These are phyloP conservation scores for Manis javanica DNA, from an alignment of 2,797 vertebrate genomes.

Conservation along the genomic window DNA sequence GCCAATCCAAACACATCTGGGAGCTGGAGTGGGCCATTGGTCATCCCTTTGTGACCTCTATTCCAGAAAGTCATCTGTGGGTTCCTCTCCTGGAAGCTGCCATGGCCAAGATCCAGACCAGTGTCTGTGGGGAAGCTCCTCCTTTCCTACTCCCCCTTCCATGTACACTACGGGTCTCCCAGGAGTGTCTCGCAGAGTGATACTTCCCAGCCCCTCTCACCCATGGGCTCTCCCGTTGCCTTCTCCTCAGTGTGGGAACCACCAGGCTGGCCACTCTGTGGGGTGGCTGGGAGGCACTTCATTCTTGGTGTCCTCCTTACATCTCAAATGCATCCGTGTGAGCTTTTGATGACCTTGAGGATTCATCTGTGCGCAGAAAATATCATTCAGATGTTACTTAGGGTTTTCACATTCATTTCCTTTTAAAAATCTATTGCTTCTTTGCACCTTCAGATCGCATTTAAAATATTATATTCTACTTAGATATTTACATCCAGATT, in stretches of 20 bases:
- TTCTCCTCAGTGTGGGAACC: neutral
- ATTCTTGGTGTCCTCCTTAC: neutral
- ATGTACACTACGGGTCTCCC: neutral
- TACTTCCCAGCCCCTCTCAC: neutral
- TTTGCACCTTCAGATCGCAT: neutral
- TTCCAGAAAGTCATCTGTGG: neutral
- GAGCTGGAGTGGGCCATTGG: neutral
- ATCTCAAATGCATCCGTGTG: neutral
- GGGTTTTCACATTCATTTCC: neutral
- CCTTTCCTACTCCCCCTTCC: neutral
- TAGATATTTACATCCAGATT: neutral
- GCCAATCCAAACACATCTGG: neutral
- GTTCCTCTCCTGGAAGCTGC: neutral
- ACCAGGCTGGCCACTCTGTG: no score
- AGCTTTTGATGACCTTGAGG: neutral
- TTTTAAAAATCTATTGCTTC: neutral
- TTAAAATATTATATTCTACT: neutral
- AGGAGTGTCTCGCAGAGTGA: neutral
- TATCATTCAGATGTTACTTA: neutral
- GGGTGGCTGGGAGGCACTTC: no score
- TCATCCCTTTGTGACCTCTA: neutral
- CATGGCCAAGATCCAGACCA: neutral
- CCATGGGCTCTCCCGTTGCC: no score
- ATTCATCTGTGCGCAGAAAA: neutral
- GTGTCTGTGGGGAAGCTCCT: neutral